Evolutionary conservation across 1,140 invertebrate species (phyloP), one percentile per base, ranked within the genome.

Genomic region (Drosophila pseudoananassae): DNA sequence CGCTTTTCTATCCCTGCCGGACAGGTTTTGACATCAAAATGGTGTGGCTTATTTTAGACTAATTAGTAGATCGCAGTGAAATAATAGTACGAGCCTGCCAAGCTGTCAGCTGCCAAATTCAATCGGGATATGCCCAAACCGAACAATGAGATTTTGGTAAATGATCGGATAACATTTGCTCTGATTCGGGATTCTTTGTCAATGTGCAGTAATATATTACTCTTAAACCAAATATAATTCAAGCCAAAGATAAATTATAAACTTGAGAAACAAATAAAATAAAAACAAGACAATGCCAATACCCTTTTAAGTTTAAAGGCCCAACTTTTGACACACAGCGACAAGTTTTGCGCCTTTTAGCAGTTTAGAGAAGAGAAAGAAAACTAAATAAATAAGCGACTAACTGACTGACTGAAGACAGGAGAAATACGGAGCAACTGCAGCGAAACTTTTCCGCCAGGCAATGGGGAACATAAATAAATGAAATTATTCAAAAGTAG

Each of bases 401-500:
- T 87, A 76, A 75, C 60, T 77, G 69, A 73, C 70, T 73, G 58
- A 63, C 63, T 68, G 80, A 56, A 52, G 65, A 54, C 65, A 47
- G 49, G 49, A 29, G 68, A 49, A 50, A 25, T 40, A 45, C 53
- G 54, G 53, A 51, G 59, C 25, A 49, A 31, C 46, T 55, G 57
- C 54, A 78, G 68, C 40, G 49, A 70, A 85, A 85, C 56, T 81
- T 85, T 77, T 77, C 50, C 58, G 63, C 40, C 50, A 29, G 38
- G 63, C 78, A 64, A 75, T 63, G 58, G 77, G 54, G 56, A 73
- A 87, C 84, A 85, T 82, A 84, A 84, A 87, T 85, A 78, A 87
- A 85, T 82, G 79, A 87, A 78, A 82, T 85, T 82, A 87, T 85
- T 87, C 78, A 85, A 87, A 87, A 82, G 78, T 65, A 78, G 78